Conservation (phyloP, 2,888 invertebrate species). For the Ecliptopera silaceata region DNA sequence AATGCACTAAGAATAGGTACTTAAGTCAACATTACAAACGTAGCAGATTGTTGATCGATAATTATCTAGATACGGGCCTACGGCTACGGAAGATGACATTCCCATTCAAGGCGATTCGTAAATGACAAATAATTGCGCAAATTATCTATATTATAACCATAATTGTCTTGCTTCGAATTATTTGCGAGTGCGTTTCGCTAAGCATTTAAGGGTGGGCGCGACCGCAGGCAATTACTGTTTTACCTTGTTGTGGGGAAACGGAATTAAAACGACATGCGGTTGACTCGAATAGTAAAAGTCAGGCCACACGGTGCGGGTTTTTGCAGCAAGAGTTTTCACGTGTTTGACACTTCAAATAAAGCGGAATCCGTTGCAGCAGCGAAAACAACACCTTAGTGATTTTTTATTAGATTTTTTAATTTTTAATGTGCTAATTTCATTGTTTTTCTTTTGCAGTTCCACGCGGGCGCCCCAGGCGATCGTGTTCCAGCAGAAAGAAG, state of each 20-base stretch:
- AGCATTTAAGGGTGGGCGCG: constrained; percentile 25
- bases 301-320: no score
- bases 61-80: constrained; percentile 45
- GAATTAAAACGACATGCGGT: constrained; percentile 58
- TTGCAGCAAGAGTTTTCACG: no score
- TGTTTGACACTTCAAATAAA: no score
- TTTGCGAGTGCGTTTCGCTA: constrained; percentile 45
- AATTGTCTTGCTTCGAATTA: constrained; percentile 56
- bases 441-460: no score
- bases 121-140: constrained; percentile 61
- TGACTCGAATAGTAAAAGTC: constrained; percentile 37
- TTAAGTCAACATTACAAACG: constrained; percentile 3
- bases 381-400: no score
- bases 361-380: no score
- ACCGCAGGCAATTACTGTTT: constrained; percentile 68
- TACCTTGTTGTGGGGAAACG: constrained; percentile 43
- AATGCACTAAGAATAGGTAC: not conserved
- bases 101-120: constrained; percentile 52
- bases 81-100: constrained; percentile 58
- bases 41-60: constrained; percentile 27
- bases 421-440: no score
- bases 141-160: constrained; percentile 48
- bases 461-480: no score
- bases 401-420: no score
- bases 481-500: no score